Evolutionary conservation across 2,797 vertebrate genomes (phyloP).

Genomic region (Glyptemys insculpta): DNA sequence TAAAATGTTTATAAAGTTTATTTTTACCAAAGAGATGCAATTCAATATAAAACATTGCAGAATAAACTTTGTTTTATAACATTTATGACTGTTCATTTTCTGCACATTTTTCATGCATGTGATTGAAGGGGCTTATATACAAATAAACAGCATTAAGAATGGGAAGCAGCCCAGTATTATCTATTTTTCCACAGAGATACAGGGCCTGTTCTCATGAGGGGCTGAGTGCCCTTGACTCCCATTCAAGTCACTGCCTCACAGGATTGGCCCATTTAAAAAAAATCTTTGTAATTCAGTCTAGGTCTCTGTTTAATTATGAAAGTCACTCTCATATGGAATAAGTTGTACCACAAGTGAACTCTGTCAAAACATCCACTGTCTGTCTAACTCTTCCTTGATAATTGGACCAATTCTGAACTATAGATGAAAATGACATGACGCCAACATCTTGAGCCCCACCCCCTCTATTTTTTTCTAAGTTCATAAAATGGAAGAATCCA

Average conservation of each 20-base stretch:
- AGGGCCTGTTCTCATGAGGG: not conserved
- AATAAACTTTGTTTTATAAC: conserved; percentile 98
- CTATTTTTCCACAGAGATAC: conserved; percentile 56
- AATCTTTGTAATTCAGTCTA: not conserved
- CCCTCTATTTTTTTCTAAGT: not conserved
- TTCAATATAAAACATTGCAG: conserved; percentile 99
- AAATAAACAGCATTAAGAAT: conserved; percentile 74
- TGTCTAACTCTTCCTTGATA: not conserved
- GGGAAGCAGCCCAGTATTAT: conserved; percentile 48
- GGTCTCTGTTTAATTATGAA: not conserved
- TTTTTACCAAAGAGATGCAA: conserved; percentile 99
- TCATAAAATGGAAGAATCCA: not conserved
- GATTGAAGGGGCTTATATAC: conserved; percentile 73
- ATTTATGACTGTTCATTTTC: conserved; percentile 71
- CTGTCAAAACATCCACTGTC: not conserved
- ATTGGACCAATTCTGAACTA: fast-evolving
- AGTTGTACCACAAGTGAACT: not conserved
- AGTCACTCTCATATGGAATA: not conserved
- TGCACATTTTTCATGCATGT: conserved; percentile 69
- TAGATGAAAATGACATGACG: not conserved
- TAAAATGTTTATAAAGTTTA: conserved; percentile 99
- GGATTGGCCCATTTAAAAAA: not conserved
- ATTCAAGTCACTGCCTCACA: not conserved
- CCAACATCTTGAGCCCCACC: not conserved
- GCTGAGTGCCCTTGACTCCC: not conserved